Base-by-base conservation (phyloP, 2,797 vertebrate species). In the Anguilla pacifica region DNA sequence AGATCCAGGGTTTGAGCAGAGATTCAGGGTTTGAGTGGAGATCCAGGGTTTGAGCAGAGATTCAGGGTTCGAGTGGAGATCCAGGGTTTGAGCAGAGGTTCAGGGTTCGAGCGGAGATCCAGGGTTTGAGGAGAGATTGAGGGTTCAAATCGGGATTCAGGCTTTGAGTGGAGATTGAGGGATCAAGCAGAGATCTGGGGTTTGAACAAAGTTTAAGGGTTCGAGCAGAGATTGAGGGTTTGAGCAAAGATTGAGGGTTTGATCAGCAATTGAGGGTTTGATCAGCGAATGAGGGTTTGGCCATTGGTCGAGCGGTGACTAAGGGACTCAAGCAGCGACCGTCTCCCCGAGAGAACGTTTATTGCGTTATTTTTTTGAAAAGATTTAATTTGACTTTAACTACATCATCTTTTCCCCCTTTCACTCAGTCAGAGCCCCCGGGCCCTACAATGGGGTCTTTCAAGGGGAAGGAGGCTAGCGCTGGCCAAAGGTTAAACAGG, bases 401-500 rank as follows among this genome's bases (percentile, higher is more conserved):
- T 91, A 91, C 90, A 92, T 93, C 91, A 91, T 93, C 90, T 91
- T 93, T 92, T 43, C 89, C 87, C 91, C 88, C 89, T 90, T 92
- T 92, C 90, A 90, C 88, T 84, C 87, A 88, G 86, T 39, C 74
- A 53, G 72, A 88, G 87, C 83, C 70, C 25, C 83, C 53, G 13
- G n/a, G 90, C 85, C 94, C 96, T 95, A 97, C 97, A 97, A 97
- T 93, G 93, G 96, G 90, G 87, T 96, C 92, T 93, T 93, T 93
- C 91, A 96, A 96, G 94, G 92, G 94, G 94, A 90, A 93, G 92
- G 95, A 95, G 94, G 93, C 95, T 92, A 94, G 91, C 94, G 96
- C 95, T 96, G 96, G 95, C 94, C 96, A 97, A 97, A 97, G 97
- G 97, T 97, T 98, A 97, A 98, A 97, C 96, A 95, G 97, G 97